A percentile compares a stretch with the other conserved stretches of the same genome.
These are phyloP conservation scores for Melanargia galathea DNA, from an alignment of 2,888 invertebrate genomes.

Conservation along the genomic window DNA sequence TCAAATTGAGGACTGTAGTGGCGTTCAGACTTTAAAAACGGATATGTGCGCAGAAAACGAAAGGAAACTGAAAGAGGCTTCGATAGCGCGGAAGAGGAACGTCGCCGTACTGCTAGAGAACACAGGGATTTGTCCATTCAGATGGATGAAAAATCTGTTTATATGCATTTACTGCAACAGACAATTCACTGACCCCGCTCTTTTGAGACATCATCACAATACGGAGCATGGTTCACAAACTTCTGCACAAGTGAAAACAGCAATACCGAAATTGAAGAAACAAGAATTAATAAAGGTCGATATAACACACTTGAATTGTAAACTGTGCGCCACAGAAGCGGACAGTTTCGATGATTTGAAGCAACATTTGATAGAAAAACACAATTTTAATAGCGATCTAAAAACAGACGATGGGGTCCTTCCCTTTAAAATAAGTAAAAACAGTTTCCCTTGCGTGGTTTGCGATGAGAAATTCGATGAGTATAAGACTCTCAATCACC, in stretches of 20 bases:
- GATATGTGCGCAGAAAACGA: constrained; percentile 46
- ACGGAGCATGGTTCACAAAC: constrained; percentile 49
- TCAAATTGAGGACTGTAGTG: constrained; percentile 49
- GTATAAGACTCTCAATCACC: constrained; percentile 69
- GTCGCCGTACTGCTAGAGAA: constrained; percentile 59
- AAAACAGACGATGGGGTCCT: constrained; percentile 60
- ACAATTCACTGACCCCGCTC: constrained; percentile 58
- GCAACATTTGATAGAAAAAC: constrained; percentile 57
- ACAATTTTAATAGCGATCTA: constrained; percentile 55
- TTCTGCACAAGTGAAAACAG: constrained; percentile 50
- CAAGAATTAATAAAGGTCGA: constrained; percentile 70
- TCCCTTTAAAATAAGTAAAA: constrained; percentile 61
- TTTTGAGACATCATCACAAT: constrained; percentile 54
- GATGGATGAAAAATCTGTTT: constrained; percentile 69
- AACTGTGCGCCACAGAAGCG: constrained; percentile 55
- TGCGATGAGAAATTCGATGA: constrained; percentile 62
- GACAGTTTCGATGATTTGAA: constrained; percentile 55
- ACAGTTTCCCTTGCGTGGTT: constrained; percentile 60
- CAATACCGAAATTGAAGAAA: constrained; percentile 59
- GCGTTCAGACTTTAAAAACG: constrained; percentile 34
- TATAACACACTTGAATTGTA: constrained; percentile 61
- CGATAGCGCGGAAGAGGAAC: constrained; percentile 58
- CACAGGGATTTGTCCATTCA: constrained; percentile 68
- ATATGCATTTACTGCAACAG: constrained; percentile 68
- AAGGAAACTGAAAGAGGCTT: constrained; percentile 48